Percentiles rank a stretch among this genome's conserved stretches.
phyloP scores from a whole-genome alignment of 1,140 invertebrate species.

The Cydia splendana region DNA sequence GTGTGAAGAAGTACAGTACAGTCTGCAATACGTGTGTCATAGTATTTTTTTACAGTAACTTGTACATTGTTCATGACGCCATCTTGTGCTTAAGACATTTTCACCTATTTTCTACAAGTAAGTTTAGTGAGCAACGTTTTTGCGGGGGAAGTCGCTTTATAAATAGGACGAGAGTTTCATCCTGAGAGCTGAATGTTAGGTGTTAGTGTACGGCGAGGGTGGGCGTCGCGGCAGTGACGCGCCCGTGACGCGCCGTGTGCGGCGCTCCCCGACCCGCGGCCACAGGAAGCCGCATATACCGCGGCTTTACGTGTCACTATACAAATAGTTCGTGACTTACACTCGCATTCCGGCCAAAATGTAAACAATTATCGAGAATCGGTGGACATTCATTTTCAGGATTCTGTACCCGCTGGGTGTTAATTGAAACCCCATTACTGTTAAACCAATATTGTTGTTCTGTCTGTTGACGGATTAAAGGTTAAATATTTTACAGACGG shows the following conservation, averaged over 20 bases:
- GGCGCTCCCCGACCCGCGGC: slow-evolving; percentile 39
- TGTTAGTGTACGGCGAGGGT: slow-evolving; percentile 45
- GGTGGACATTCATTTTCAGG: slow-evolving; percentile 24
- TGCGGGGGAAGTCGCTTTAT: slow-evolving; percentile 35
- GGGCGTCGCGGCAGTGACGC: slow-evolving; percentile 41
- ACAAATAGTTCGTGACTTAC: slow-evolving; percentile 57
- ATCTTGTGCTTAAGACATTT: too few relatives aligned
- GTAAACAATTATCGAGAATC: slow-evolving; percentile 46
- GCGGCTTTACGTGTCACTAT: slow-evolving; percentile 44
- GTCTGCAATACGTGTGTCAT: too few relatives aligned
- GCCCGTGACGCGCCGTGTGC: slow-evolving; percentile 32
- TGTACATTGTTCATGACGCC: too few relatives aligned
- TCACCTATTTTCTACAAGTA: background rate
- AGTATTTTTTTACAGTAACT: too few relatives aligned
- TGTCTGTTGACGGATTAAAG: too few relatives aligned
- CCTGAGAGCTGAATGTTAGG: slow-evolving; percentile 50
- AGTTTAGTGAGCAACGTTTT: background rate
- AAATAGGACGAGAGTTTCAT: slow-evolving; percentile 53
- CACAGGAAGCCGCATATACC: slow-evolving; percentile 43
- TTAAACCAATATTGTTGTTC: too few relatives aligned
- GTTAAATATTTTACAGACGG: too few relatives aligned
- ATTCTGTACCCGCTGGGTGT: background rate
- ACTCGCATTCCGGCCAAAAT: slow-evolving; percentile 43
- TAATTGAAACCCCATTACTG: too few relatives aligned
- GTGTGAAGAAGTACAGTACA: too few relatives aligned